phyloP scores from a whole-genome alignment of 1,140 invertebrate species.

The Pseudomyrmex pallidus region DNA sequence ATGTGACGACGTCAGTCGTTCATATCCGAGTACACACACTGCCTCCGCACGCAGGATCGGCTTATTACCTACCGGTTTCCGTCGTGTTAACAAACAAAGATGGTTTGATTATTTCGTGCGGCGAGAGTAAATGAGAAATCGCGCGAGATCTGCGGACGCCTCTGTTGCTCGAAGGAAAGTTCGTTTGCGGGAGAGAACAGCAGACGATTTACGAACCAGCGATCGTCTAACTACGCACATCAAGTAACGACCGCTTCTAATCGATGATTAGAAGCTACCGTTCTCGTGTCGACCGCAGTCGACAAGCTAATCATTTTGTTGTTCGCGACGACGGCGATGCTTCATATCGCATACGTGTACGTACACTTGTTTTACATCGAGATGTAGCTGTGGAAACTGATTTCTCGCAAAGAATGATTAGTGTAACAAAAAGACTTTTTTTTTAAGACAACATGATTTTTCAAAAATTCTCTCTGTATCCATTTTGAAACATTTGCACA shows the following conservation, averaged over 20 bases:
- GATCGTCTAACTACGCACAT: slow-evolving; percentile 57
- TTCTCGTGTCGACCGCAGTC: slow-evolving; percentile 47
- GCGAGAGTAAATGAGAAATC: slow-evolving; percentile 62
- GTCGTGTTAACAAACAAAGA: slow-evolving; percentile 54
- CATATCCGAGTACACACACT: neutral
- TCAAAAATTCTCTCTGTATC: neutral
- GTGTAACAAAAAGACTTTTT: neutral
- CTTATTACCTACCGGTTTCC: slow-evolving; percentile 38
- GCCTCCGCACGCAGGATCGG: slow-evolving; percentile 1
- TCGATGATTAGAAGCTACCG: slow-evolving; percentile 77
- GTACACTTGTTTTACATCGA: neutral
- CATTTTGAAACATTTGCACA: too few species aligned
- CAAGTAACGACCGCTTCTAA: slow-evolving; percentile 73
- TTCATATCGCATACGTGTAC: neutral
- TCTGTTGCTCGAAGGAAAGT: slow-evolving; percentile 31
- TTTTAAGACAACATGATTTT: neutral
- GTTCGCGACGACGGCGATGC: neutral
- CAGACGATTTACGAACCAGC: slow-evolving; percentile 55
- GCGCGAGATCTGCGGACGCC: slow-evolving; percentile 23
- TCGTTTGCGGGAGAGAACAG: slow-evolving; percentile 48
- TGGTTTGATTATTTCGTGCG: slow-evolving; percentile 50
- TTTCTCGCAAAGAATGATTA: neutral
- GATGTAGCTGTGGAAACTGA: too few species aligned
- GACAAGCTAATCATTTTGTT: slow-evolving; percentile 45
- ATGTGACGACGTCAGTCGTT: slow-evolving; percentile 19